A percentile compares a stretch with the other conserved stretches of the same genome.
phyloP scores from a whole-genome alignment of 2,797 vertebrate genomes.

The Pachyuromys duprasi region DNA sequence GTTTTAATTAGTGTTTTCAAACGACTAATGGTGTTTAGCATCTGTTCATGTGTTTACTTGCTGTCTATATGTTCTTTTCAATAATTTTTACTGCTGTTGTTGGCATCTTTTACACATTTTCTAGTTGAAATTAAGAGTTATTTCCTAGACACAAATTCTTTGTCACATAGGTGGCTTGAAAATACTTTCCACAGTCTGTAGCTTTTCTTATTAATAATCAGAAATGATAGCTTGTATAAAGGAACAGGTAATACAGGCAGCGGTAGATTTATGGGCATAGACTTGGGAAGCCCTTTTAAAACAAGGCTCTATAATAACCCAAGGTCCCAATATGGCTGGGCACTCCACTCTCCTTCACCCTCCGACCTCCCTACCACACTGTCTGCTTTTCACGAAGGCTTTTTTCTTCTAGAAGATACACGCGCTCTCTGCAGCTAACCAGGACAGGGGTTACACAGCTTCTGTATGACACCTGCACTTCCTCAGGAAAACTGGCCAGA shows the following conservation, averaged over 20 bases:
- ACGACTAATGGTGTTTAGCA: constrained; percentile 15
- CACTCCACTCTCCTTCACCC: neutral
- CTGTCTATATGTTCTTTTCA: neutral
- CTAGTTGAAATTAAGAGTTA: neutral
- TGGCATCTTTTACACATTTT: neutral
- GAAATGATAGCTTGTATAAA: neutral
- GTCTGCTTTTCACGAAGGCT: neutral
- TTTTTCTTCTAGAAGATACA: neutral
- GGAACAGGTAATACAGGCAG: neutral
- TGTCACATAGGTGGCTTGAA: neutral
- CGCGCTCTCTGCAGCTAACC: neutral
- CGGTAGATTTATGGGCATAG: neutral
- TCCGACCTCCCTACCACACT: neutral
- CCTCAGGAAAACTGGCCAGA: neutral
- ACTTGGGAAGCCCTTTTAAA: neutral
- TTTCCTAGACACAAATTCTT: neutral
- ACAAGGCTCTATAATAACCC: neutral
- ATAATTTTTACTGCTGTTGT: neutral
- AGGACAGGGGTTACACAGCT: neutral
- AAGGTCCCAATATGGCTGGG: neutral
- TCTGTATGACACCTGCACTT: neutral
- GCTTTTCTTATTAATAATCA: neutral
- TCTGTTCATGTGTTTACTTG: constrained; percentile 28
- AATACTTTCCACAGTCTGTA: neutral
- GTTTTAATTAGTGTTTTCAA: constrained; percentile 44